Conservation (phyloP, 2,888 invertebrate species). For the Hirtodrosophila duncani region DNA sequence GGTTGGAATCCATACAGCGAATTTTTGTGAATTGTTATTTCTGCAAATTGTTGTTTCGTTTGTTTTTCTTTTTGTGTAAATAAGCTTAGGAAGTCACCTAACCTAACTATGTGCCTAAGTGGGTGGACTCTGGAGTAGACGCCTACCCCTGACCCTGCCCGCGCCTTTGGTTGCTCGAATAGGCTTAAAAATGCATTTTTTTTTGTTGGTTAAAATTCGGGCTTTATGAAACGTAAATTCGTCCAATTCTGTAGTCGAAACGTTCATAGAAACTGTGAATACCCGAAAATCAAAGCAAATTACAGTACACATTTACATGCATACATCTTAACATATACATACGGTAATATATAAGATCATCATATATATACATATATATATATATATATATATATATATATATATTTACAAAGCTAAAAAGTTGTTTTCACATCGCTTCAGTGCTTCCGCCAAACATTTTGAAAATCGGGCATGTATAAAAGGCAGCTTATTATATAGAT, state of each 20-base stretch:
- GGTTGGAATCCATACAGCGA: constrained; percentile 18
- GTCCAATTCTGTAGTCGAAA: too few relatives aligned
- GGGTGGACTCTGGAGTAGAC: constrained; percentile 7
- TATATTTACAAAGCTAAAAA: constrained; percentile 27
- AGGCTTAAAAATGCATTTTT: constrained; percentile 38
- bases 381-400: constrained; percentile 2
- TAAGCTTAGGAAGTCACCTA: too few relatives aligned
- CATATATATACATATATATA: constrained; percentile 18
- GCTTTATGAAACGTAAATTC: constrained; percentile 4
- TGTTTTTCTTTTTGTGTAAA: background rate
- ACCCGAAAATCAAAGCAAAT: too few relatives aligned
- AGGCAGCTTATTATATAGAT: too few relatives aligned
- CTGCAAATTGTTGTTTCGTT: constrained; percentile 14
- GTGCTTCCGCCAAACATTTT: too few relatives aligned
- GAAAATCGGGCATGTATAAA: too few relatives aligned
- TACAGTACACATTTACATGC: constrained; percentile 12
- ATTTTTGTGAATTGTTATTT: constrained; percentile 34
- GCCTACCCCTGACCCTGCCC: constrained; percentile 3
- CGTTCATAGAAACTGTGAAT: too few relatives aligned
- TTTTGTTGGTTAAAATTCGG: background rate
- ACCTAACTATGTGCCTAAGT: constrained; percentile 54
- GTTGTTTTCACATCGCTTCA: too few relatives aligned
- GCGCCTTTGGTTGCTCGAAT: constrained; percentile 53
- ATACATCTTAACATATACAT: constrained; percentile 7
- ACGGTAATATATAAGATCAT: too few relatives aligned